phyloP scores from a whole-genome alignment of 2,888 invertebrate species.

The Eumacrocentrus americanus region DNA sequence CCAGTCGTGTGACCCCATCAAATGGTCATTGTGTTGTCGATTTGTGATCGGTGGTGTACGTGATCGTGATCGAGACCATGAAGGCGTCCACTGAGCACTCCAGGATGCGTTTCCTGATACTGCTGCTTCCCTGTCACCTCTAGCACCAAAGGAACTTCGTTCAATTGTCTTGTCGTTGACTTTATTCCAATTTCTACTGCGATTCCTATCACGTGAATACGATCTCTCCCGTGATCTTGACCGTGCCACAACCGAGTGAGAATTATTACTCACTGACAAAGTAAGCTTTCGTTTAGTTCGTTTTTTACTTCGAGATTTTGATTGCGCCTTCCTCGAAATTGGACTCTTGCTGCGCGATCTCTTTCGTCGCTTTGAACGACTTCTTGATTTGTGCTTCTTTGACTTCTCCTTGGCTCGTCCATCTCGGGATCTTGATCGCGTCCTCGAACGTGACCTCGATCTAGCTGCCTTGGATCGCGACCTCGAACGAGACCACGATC shows the following conservation, averaged over 20 bases:
- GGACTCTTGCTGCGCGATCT: slow-evolving; percentile 49
- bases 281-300: slow-evolving; percentile 52
- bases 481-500: slow-evolving; percentile 36
- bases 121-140: slow-evolving; percentile 30
- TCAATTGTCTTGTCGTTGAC: slow-evolving; percentile 44
- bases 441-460: slow-evolving; percentile 36
- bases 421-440: slow-evolving; percentile 9
- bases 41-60: slow-evolving; percentile 57
- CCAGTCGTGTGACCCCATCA: slow-evolving; percentile 59
- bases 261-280: too few species aligned
- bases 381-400: slow-evolving; percentile 57
- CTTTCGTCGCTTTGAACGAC: slow-evolving; percentile 53
- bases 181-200: slow-evolving; percentile 54
- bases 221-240: slow-evolving; percentile 43
- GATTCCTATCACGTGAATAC: slow-evolving; percentile 46
- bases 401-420: slow-evolving; percentile 51
- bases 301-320: slow-evolving; percentile 55
- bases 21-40: slow-evolving; percentile 17
- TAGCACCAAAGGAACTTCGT: slow-evolving; percentile 16
- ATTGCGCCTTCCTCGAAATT: slow-evolving; percentile 47
- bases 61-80: slow-evolving; percentile 68
- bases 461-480: slow-evolving; percentile 18
- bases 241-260: slow-evolving; percentile 37
- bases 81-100: slow-evolving; percentile 63
- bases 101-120: slow-evolving; percentile 49